Conservation (phyloP, 2,888 invertebrate species). For the Drepana falcataria region DNA sequence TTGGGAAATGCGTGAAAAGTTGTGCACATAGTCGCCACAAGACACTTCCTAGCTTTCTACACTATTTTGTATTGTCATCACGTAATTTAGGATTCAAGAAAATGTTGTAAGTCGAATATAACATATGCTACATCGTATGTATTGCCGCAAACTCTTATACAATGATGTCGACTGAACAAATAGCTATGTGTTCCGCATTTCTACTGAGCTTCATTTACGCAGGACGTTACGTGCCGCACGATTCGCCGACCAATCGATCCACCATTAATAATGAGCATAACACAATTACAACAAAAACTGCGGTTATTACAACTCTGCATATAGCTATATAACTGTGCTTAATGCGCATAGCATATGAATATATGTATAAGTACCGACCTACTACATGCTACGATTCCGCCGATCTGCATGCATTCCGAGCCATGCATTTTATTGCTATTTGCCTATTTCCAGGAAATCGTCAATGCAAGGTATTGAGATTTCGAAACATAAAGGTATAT, state of each 20-base stretch:
- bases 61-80: constrained; percentile 64
- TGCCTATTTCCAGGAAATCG: no score
- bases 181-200: constrained; percentile 77
- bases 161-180: constrained; percentile 76
- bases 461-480: no score
- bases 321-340: no score
- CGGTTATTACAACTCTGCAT: not conserved
- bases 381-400: no score
- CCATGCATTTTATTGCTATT: no score
- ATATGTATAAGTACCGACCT: no score
- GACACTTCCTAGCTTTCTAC: constrained; percentile 34
- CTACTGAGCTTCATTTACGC: constrained; percentile 73
- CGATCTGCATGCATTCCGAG: no score
- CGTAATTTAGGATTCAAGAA: constrained; percentile 70
- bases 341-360: no score
- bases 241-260: constrained; percentile 36
- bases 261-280: constrained; percentile 7
- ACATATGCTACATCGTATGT: constrained; percentile 66
- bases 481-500: no score
- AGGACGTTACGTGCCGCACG: constrained; percentile 55
- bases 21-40: constrained; percentile 16
- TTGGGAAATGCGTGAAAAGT: constrained; percentile 17
- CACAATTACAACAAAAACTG: constrained; percentile 11
- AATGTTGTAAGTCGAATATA: constrained; percentile 75
- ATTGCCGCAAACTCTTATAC: constrained; percentile 75